phyloP scores from a whole-genome alignment of 2,113 vertebrate species.

The Hippoglossus stenolepis region DNA sequence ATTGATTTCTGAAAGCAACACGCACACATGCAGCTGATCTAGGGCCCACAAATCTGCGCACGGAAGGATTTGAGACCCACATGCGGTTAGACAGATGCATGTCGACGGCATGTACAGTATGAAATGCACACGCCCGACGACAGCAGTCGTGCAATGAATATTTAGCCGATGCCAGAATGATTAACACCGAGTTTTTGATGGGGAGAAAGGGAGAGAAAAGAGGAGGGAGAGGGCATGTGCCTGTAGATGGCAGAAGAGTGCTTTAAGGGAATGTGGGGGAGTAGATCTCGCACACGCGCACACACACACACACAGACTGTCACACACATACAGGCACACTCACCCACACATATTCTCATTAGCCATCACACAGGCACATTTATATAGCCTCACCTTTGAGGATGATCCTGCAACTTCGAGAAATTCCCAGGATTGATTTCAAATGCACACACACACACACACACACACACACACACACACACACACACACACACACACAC shows the following conservation, averaged over 20 bases:
- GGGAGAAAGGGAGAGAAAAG: conserved; percentile 22
- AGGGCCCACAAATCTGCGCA: conserved; percentile 39
- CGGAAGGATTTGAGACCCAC: conserved; percentile 21
- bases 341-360: conserved; percentile 32
- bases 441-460: conserved; percentile 4
- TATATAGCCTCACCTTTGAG: conserved; percentile 31
- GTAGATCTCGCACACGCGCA: conserved; percentile 18
- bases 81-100: neutral
- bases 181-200: conserved; percentile 45
- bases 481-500: neutral
- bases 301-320: neutral
- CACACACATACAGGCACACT: neutral
- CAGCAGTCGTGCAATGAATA: conserved; percentile 27
- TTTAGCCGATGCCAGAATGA: conserved; percentile 56
- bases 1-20: conserved; percentile 70
- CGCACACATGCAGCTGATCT: conserved; percentile 17
- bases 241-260: conserved; percentile 83
- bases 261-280: conserved; percentile 65
- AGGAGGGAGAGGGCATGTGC: conserved; percentile 50
- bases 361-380: conserved; percentile 26
- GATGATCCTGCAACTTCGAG: conserved; percentile 12
- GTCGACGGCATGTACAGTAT: conserved; percentile 10
- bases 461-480: conserved; percentile 2
- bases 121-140: neutral
- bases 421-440: conserved; percentile 41